A percentile compares a stretch with the other conserved stretches of the same genome.
These are phyloP conservation scores for Myrmecophaga tridactyla DNA, from an alignment of 2,113 vertebrate species.

Conservation along the genomic window DNA sequence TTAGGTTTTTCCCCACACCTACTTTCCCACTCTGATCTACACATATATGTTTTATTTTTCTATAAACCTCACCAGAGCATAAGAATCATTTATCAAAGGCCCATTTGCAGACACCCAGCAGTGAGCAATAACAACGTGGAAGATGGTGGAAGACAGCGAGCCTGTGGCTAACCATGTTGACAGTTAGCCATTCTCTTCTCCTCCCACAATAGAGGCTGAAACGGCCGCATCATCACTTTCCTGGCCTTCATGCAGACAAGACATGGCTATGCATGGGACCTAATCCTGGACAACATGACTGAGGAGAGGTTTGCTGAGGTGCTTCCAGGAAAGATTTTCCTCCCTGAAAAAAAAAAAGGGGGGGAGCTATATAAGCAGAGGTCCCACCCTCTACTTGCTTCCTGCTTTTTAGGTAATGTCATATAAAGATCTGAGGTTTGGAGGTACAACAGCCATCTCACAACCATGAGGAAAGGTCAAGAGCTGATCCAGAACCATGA, in stretches of 20 bases:
- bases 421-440: not conserved
- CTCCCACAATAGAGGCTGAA: not conserved
- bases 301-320: not conserved
- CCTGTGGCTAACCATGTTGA: not conserved
- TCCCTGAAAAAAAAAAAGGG: not conserved
- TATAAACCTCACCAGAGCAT: not conserved
- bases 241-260: not conserved
- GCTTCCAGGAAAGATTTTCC: not conserved
- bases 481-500: not conserved
- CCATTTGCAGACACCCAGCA: not conserved
- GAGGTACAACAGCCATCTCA: not conserved
- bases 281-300: not conserved
- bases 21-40: not conserved
- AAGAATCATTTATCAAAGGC: not conserved
- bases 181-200: not conserved
- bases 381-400: not conserved
- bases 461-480: not conserved
- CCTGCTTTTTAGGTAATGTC: not conserved
- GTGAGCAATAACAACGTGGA: not conserved
- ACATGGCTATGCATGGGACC: not conserved
- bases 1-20: not conserved
- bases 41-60: not conserved
- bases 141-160: not conserved
- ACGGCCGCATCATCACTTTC: not conserved
- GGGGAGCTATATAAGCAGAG: not conserved